Percentiles rank a stretch among this genome's conserved stretches.
Evolutionary conservation across 2,113 vertebrate genomes (phyloP).

Genomic region (Leptobrachium leishanense): DNA sequence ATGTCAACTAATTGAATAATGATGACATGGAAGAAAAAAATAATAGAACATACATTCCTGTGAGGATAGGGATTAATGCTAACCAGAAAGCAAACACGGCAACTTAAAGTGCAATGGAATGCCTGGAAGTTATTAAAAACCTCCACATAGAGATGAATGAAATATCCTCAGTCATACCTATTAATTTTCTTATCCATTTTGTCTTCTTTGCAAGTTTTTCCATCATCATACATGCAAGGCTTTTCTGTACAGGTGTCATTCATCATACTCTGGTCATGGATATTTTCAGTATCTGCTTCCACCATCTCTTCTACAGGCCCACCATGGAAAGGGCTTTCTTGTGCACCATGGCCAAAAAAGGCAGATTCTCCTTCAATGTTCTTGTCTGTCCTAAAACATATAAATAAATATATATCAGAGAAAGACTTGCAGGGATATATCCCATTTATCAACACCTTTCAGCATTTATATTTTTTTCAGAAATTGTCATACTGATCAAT

Average conservation of each 20-base stretch:
- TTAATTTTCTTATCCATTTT: conserved; percentile 80
- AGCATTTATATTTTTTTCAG: too few relatives aligned
- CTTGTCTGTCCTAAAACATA: conserved; percentile 55
- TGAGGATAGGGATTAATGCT: background rate
- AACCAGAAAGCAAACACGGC: background rate
- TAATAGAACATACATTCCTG: background rate
- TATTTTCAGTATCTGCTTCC: conserved; percentile 78
- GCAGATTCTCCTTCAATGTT: conserved; percentile 53
- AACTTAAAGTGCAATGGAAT: background rate
- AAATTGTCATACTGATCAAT: too few relatives aligned
- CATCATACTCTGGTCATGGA: conserved; percentile 72
- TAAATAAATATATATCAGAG: background rate
- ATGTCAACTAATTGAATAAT: conserved; percentile 11
- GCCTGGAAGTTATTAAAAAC: background rate
- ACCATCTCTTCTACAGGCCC: conserved; percentile 65
- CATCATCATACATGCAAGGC: conserved; percentile 75
- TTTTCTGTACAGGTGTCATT: conserved; percentile 65
- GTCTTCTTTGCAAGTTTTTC: conserved; percentile 77
- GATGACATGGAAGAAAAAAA: conserved; percentile 16
- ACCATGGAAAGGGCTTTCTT: conserved; percentile 52
- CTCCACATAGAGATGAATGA: background rate
- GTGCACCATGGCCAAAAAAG: conserved; percentile 47
- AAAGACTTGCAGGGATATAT: too few relatives aligned
- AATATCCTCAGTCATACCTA: conserved; percentile 68
- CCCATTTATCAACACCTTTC: too few relatives aligned